phyloP scores from a whole-genome alignment of 2,113 vertebrate species.

The Neolamprologus kungweensis region DNA sequence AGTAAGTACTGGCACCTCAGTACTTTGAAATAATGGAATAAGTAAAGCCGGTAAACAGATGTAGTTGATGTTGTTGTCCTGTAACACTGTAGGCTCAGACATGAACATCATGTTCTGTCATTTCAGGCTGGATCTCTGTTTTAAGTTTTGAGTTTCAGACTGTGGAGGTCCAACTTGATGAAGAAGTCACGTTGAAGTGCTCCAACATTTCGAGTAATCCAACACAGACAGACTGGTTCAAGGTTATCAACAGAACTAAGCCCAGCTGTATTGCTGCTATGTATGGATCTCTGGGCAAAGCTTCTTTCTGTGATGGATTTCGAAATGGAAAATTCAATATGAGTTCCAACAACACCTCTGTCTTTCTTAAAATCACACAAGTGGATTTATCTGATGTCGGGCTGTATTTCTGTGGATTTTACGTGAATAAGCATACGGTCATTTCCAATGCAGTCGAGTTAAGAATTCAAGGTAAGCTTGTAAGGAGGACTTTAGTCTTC shows the following conservation, averaged over 20 bases:
- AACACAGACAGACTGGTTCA: not conserved
- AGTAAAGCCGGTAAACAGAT: rapidly evolving
- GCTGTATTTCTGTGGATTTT: conserved; percentile 26
- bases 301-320: not conserved
- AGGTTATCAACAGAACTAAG: not conserved
- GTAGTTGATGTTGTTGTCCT: rapidly evolving
- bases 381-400: conserved; percentile 1
- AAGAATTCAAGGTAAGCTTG: not conserved
- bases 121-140: not conserved
- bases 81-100: not conserved
- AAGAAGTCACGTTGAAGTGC: not conserved
- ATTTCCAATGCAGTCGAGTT: not conserved
- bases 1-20: not conserved
- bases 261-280: not conserved
- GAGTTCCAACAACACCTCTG: not conserved
- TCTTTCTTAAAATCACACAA: not conserved
- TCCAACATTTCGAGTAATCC: no score
- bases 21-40: rapidly evolving
- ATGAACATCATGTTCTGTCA: rapidly evolving
- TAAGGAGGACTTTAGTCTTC: rapidly evolving
- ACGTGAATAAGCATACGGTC: not conserved
- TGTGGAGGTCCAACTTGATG: not conserved
- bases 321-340: not conserved
- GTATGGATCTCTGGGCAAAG: rapidly evolving
- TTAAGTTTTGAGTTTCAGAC: rapidly evolving